Base-by-base conservation (phyloP, 30 jellyfish, hydroid and myxozoan genomes). In the Aurelia sp. region DNA sequence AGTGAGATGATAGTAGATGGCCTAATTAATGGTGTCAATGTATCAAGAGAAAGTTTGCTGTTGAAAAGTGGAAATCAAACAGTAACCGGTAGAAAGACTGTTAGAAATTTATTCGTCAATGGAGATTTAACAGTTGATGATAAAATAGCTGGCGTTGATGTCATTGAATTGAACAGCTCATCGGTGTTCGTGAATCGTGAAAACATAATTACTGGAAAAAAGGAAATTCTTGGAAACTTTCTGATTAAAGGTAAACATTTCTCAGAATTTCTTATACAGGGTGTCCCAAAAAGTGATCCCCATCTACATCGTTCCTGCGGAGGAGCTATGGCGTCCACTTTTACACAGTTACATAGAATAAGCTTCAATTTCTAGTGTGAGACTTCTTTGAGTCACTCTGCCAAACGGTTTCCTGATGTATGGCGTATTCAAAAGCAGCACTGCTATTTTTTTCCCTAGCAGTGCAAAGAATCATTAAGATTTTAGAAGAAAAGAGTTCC, bases 161-260 rank as follows among this genome's bases (percentile, higher is more conserved):
- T 95, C 7, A 35, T 67, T 12, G 61, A 52, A 55, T 30, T 95
- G 86, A 67, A 85, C 73, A 64, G 63, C 16, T 72, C 93, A 20
- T 74, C 96, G 7, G 85, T 90, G 11, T 58, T 82, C 27, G n/a
- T 77, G n/a, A 89, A 80, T 72, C 80, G 94, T 21, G 65, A 62
- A 11, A 88, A 95, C 64, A 22, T 13, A n/a, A 74, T 95, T 15
- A 75, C 72, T 47, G 97, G 90, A 17, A 63, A 57, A 50, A 95
- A 95, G 61, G 76, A 27, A 13, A 63, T 95, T n/a, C 18, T 59
- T 21, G 97, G 97, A 15, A 40, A 95, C 50, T 38, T 90, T 13
- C 16, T 31, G 12, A 40, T 95, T 11, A 81, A 81, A 60, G 96
- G 98, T 93, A 76, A 27, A 44, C 55, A 44, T 44, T 44, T 44